Conservation (phyloP, 2,888 invertebrate species). For the Drosophila nigritarsus region DNA sequence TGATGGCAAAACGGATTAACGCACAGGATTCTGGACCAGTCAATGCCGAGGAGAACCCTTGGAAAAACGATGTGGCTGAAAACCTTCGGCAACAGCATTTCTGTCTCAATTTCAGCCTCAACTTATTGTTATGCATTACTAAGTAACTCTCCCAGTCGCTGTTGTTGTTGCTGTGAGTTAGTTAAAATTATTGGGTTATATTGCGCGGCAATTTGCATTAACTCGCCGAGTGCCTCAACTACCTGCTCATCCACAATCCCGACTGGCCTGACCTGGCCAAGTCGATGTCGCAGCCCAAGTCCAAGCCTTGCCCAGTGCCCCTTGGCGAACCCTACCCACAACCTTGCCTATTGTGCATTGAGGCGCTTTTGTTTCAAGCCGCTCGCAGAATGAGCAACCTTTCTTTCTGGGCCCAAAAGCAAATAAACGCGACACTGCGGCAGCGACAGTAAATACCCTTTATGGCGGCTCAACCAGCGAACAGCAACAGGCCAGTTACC, state of each 20-base stretch:
- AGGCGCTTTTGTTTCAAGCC: constrained; percentile 62
- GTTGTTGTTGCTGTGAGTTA: constrained; percentile 52
- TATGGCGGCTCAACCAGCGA: constrained; percentile 46
- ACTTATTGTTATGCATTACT: constrained; percentile 72
- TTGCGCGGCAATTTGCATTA: constrained; percentile 82
- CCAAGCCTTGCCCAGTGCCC: constrained; percentile 70
- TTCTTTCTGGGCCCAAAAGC: constrained; percentile 41
- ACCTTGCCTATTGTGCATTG: constrained; percentile 79
- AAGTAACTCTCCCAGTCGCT: constrained; percentile 58
- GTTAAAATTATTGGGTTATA: constrained; percentile 81
- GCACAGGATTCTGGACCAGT: constrained; percentile 23
- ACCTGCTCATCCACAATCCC: constrained; percentile 20
- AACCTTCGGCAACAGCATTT: constrained; percentile 18
- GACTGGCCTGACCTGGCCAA: constrained; percentile 35
- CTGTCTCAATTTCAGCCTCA: constrained; percentile 16
- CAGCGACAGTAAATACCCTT: constrained; percentile 82
- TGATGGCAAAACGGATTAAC: constrained; percentile 83
- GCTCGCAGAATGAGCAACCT: constrained; percentile 43
- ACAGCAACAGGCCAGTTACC: constrained; percentile 13
- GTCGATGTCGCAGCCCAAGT: constrained; percentile 34
- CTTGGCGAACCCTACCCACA: constrained; percentile 62
- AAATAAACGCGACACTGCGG: constrained; percentile 74
- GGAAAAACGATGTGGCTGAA: constrained; percentile 8
- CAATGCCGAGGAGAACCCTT: constrained; percentile 42
- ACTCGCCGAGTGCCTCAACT: constrained; percentile 53